Conservation (phyloP, 2,888 invertebrate genomes). For the Drosophila mulleri region DNA sequence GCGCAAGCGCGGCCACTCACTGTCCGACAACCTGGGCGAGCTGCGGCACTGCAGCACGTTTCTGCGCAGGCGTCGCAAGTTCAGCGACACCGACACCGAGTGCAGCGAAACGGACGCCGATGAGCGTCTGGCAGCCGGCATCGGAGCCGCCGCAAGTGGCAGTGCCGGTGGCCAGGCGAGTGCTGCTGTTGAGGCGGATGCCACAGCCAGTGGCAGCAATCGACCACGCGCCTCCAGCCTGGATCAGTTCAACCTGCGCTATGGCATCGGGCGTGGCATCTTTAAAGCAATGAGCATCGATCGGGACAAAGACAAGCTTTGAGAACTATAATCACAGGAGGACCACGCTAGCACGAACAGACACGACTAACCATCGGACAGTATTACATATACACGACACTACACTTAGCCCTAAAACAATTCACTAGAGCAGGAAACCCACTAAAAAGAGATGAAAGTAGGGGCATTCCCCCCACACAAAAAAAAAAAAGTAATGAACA, state of each 20-base stretch:
- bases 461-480: conserved; percentile 7
- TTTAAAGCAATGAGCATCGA: conserved; percentile 85
- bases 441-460: background rate
- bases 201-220: conserved; percentile 58
- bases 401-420: conserved; percentile 9
- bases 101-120: conserved; percentile 82
- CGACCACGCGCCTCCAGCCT: conserved; percentile 84
- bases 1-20: conserved; percentile 79
- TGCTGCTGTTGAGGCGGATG: conserved; percentile 3
- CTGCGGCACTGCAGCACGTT: conserved; percentile 73
- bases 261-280: conserved; percentile 81
- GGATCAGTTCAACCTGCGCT: conserved; percentile 84
- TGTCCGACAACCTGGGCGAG: conserved; percentile 78
- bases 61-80: conserved; percentile 81
- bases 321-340: conserved; percentile 79
- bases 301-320: conserved; percentile 85
- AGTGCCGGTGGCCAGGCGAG: background rate
- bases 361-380: conserved; percentile 52
- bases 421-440: background rate
- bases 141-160: background rate
- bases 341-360: conserved; percentile 16
- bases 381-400: conserved; percentile 48
- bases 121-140: conserved; percentile 47
- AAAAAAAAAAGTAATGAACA: too few relatives aligned
- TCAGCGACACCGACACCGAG: conserved; percentile 84